These are phyloP conservation scores for Panurus biarmicus DNA, from an alignment of 2,113 vertebrate genomes.

Conservation along the genomic window DNA sequence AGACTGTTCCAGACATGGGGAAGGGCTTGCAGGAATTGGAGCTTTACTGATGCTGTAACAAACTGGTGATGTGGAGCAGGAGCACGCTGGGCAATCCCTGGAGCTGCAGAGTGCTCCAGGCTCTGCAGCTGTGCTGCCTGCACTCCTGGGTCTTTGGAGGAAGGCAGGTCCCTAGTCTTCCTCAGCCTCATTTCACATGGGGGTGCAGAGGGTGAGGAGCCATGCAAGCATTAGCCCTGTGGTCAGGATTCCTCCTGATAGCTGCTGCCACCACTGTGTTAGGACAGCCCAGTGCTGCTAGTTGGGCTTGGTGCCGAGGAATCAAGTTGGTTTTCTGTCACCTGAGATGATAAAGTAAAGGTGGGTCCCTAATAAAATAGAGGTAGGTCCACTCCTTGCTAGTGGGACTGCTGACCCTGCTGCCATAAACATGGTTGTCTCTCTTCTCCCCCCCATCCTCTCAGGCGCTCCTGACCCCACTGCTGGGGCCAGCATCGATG, in stretches of 20 bases:
- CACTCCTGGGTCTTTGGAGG: background rate
- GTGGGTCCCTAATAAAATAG: background rate
- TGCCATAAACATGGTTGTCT: background rate
- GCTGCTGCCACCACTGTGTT: background rate
- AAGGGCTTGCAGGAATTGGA: background rate
- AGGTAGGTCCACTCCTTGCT: background rate
- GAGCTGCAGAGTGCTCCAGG: rapidly evolving
- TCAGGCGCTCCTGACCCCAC: slow-evolving; percentile 95
- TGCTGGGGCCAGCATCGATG: slow-evolving; percentile 94
- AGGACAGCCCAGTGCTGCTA: background rate
- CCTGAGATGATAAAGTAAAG: background rate
- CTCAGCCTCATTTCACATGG: background rate
- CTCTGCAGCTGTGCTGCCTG: background rate
- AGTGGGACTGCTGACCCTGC: background rate
- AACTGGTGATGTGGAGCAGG: background rate
- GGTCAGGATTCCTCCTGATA: background rate
- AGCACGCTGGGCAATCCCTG: background rate
- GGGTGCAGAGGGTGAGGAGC: background rate
- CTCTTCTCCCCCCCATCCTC: background rate
- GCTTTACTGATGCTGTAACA: slow-evolving; percentile 19
- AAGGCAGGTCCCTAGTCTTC: background rate
- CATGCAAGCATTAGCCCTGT: background rate
- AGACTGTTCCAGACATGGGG: background rate
- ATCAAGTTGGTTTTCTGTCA: background rate
- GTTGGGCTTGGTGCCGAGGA: background rate